These are phyloP conservation scores for Heteromormyrus szaboi DNA, from an alignment of 2,797 vertebrate genomes.

Conservation along the genomic window DNA sequence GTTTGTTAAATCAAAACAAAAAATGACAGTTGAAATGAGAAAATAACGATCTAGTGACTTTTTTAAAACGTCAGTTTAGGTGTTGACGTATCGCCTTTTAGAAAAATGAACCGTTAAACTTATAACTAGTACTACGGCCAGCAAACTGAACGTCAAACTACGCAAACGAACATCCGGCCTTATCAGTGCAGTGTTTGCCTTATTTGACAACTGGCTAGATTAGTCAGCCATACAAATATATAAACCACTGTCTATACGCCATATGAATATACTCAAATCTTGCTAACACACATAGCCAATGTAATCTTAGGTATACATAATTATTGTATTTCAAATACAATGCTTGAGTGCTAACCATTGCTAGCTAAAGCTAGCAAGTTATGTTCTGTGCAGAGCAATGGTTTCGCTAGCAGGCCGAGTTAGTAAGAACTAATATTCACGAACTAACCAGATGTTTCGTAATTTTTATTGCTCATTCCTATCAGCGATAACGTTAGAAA, in stretches of 20 bases:
- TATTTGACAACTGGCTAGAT: not conserved
- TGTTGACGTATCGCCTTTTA: constrained; percentile 25
- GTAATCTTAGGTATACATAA: not conserved
- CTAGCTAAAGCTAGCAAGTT: not conserved
- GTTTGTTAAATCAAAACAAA: not conserved
- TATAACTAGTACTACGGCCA: not conserved
- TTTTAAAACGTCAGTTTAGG: constrained; percentile 26
- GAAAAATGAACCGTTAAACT: constrained; percentile 31
- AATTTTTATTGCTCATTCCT: not conserved
- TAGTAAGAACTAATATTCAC: not conserved
- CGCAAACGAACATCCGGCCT: not conserved
- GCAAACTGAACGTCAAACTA: not conserved
- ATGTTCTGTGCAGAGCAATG: not conserved
- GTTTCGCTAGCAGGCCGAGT: not conserved
- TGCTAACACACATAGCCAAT: not conserved
- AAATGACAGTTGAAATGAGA: not conserved
- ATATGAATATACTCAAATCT: not conserved
- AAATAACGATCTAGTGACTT: not conserved
- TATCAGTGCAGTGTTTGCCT: not conserved
- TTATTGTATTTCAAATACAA: not conserved
- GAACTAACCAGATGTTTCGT: not conserved
- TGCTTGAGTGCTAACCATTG: not conserved
- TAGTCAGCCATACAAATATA: not conserved
- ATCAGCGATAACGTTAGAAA: not conserved
- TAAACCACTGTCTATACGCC: not conserved